These are phyloP conservation scores for Cheiracanthium punctorium DNA, from an alignment of 2,888 invertebrate species.

Conservation along the genomic window DNA sequence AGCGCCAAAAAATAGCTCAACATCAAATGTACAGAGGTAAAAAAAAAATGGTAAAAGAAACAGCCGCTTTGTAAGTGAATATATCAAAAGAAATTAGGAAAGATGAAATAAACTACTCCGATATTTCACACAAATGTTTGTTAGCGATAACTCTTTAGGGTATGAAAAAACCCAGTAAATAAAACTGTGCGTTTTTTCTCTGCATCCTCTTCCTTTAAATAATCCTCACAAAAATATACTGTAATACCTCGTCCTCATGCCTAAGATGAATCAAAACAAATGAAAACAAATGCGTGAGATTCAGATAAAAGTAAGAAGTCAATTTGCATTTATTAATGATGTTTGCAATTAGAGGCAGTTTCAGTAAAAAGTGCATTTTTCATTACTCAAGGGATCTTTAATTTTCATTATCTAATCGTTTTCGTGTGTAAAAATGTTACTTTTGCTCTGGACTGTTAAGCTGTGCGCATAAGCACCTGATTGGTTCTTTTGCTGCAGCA, in stretches of 20 bases:
- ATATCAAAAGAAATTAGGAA: neutral
- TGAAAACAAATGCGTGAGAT: neutral
- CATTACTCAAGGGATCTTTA: neutral
- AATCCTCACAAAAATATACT: neutral
- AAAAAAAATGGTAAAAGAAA: neutral
- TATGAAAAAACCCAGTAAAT: neutral
- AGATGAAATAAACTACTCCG: neutral
- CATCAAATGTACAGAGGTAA: too few relatives aligned
- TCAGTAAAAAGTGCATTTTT: neutral
- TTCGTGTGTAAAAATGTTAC: neutral
- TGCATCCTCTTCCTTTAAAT: too few relatives aligned
- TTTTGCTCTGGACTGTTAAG: too few relatives aligned
- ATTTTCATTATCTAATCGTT: conserved; percentile 2
- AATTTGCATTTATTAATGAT: neutral
- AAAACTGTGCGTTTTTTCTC: neutral
- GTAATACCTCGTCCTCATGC: neutral
- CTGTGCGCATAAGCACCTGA: too few relatives aligned
- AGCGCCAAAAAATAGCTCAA: too few relatives aligned
- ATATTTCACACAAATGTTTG: neutral
- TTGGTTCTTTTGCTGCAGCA: too few relatives aligned
- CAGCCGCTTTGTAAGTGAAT: neutral
- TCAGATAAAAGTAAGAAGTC: neutral
- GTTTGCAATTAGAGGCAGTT: neutral
- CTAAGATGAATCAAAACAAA: neutral
- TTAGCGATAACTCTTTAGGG: neutral